Evolutionary conservation across 2,888 invertebrate species (phyloP), one percentile per base, ranked within the genome.

Genomic region (Eilema caniola): DNA sequence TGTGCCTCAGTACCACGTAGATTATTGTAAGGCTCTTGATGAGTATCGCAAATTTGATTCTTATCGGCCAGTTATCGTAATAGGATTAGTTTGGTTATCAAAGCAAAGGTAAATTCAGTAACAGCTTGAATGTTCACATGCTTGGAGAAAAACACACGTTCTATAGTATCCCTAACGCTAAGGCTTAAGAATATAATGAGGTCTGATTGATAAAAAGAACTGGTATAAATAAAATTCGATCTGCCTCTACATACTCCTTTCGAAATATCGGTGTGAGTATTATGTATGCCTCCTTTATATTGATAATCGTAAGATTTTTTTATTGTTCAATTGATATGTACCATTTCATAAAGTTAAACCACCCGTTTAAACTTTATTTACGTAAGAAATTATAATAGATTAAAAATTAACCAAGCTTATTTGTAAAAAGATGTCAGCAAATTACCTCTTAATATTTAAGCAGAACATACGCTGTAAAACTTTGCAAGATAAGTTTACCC

Each of bases 1-100:
- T 84, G 88, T 88, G 86, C 83, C 78, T 84, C 84, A 84, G 81
- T 87, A 24, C 82, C 86, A 81, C 86, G 86, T 88, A 86, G 86
- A 90, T 90, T 89, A 89, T 80, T 86, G 84, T 86, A 84, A 83
- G 75, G 68, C 66, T 73, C 72, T 76, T 78, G 74, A 80, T 80
- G 81, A 82, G 82, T 72, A 83, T 79, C 78, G 64, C 77, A 67
- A 73, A 66, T 72, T 74, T 73, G 83, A 82, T 82, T 76, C 76
- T 80, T 80, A 82, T 83, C 82, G 71, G 41, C n/a, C 25, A 63
- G 78, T 74, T 76, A 64, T 71, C 61, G 68, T 78, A 77, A 83
- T 83, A 81, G 74, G 74, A 83, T 82, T 77, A 79, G 68, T 74
- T 67, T 69, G 61, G 68, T 24, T 59, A 33, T 69, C 66, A 63